Conservation (phyloP, 2,888 invertebrate species). For the Arge pagana region DNA sequence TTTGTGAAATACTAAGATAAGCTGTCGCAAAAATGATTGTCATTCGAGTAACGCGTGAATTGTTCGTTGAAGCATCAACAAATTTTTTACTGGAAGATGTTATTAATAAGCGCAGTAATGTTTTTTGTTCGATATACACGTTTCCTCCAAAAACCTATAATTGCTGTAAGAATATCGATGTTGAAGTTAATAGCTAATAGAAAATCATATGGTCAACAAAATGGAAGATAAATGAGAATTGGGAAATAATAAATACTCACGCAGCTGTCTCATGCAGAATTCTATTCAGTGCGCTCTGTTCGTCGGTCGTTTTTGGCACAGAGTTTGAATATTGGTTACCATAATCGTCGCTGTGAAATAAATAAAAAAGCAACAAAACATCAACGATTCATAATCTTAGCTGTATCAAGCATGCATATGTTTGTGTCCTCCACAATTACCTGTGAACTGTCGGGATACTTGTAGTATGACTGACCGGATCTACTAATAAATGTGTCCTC, state of each 20-base stretch:
- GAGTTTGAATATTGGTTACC: constrained; percentile 67
- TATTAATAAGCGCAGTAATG: no score
- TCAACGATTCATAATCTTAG: neutral
- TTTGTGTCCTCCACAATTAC: constrained; percentile 44
- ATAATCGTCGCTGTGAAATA: constrained; percentile 66
- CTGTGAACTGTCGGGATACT: constrained; percentile 72
- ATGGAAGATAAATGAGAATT: constrained; percentile 8
- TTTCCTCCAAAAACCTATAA: no score
- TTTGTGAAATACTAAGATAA: no score
- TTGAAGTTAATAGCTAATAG: constrained; percentile 9
- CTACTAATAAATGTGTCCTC: constrained; percentile 77
- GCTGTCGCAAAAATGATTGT: no score
- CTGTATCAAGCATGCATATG: constrained; percentile 2
- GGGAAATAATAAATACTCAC: constrained; percentile 62
- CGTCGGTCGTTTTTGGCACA: constrained; percentile 80
- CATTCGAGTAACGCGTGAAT: no score
- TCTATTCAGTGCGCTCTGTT: constrained; percentile 86
- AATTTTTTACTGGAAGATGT: no score
- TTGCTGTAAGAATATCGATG: no score
- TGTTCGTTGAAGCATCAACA: no score
- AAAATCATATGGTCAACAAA: constrained; percentile 21
- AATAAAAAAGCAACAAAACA: constrained; percentile 33
- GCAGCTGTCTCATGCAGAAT: constrained; percentile 90
- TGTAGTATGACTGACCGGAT: constrained; percentile 76
- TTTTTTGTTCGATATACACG: no score